Evolutionary conservation across 2,888 invertebrate genomes (phyloP).

Genomic region (Malthinus seriepunctatus): DNA sequence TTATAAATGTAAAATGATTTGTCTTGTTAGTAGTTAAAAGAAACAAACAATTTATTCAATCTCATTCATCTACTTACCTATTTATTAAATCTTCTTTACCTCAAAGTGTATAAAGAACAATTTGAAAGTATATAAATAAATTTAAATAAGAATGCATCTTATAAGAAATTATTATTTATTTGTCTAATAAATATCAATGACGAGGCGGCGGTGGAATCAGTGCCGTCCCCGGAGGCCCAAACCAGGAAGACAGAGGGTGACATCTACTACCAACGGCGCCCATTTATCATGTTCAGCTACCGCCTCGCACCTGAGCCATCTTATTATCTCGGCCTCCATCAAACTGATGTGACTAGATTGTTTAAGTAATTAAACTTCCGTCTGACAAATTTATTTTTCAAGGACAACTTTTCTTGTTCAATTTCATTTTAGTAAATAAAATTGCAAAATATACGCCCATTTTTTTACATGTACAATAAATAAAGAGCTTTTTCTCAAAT

Average conservation of each 20-base stretch:
- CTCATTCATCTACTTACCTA: not conserved
- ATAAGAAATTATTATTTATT: conserved; percentile 52
- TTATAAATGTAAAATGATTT: conserved; percentile 13
- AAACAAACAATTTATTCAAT: conserved; percentile 1
- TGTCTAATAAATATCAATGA: conserved; percentile 53
- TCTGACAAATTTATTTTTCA: conserved; percentile 51
- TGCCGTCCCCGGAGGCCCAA: conserved; percentile 37
- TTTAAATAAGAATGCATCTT: conserved; percentile 47
- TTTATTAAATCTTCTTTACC: not conserved
- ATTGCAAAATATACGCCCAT: not conserved
- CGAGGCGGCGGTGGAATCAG: conserved; percentile 39
- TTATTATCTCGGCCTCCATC: conserved; percentile 32
- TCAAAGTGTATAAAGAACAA: conserved; percentile 18
- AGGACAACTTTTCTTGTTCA: conserved; percentile 37
- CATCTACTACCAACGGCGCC: conserved; percentile 37
- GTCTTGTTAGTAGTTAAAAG: conserved; percentile 7
- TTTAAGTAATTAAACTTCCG: conserved; percentile 49
- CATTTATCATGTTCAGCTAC: conserved; percentile 43
- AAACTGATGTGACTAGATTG: conserved; percentile 31
- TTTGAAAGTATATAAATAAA: conserved; percentile 45
- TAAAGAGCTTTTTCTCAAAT: too few relatives aligned
- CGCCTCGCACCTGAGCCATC: conserved; percentile 31
- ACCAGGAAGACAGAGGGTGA: conserved; percentile 39
- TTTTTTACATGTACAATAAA: too few relatives aligned
- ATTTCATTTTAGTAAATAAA: conserved; percentile 29